A percentile compares a stretch with the other conserved stretches of the same genome.
Conservation (phyloP, 1,140 invertebrate genomes). For the Cotesia glomerata region DNA sequence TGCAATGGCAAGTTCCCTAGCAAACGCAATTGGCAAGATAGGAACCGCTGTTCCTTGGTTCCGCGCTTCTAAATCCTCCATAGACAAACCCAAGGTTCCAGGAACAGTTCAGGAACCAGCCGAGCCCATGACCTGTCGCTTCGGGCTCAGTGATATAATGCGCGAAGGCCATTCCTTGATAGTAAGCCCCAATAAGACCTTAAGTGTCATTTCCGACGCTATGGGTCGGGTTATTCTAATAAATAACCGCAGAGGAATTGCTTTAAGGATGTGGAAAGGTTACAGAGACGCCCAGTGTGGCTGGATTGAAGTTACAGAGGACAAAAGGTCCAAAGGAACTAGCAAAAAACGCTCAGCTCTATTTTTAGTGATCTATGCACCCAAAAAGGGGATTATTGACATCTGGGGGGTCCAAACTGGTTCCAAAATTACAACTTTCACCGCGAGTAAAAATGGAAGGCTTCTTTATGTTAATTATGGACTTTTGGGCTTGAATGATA, state of each 20-base stretch:
- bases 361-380: slow-evolving; percentile 86
- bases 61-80: slow-evolving; percentile 51
- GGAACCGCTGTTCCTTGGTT: slow-evolving; percentile 77
- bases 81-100: slow-evolving; percentile 54
- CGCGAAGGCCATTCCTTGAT: slow-evolving; percentile 75
- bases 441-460: slow-evolving; percentile 82
- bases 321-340: slow-evolving; percentile 48
- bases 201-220: slow-evolving; percentile 84
- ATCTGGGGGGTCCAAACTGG: slow-evolving; percentile 88
- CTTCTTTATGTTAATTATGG: slow-evolving; percentile 81
- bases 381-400: slow-evolving; percentile 83
- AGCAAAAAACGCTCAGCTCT: slow-evolving; percentile 64
- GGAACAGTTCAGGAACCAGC: slow-evolving; percentile 60
- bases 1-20: slow-evolving; percentile 87
- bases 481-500: slow-evolving; percentile 72
- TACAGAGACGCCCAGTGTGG: slow-evolving; percentile 92
- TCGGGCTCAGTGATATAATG: slow-evolving; percentile 84
- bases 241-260: slow-evolving; percentile 80
- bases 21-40: slow-evolving; percentile 72
- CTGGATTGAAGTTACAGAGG: slow-evolving; percentile 82
- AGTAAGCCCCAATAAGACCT: slow-evolving; percentile 79
- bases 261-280: slow-evolving; percentile 90
- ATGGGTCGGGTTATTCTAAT: slow-evolving; percentile 86
- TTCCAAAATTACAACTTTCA: slow-evolving; percentile 87
- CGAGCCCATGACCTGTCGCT: slow-evolving; percentile 73